Percentiles rank a stretch among this genome's conserved stretches.
phyloP scores from a whole-genome alignment of 92 coral and sea anemone species.

The Ricordea florida region DNA sequence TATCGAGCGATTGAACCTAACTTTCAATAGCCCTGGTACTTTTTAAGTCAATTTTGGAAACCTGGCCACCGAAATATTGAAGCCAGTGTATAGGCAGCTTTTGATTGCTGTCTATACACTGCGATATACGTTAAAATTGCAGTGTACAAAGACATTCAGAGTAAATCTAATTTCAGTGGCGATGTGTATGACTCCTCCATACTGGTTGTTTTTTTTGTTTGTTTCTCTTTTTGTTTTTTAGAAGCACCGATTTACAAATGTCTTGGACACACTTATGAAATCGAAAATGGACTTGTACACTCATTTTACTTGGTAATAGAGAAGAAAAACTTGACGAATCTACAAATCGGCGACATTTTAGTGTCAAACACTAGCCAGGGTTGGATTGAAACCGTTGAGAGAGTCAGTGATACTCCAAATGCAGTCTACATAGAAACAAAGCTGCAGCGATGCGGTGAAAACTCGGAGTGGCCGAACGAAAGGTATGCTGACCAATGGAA shows the following conservation, averaged over 20 bases:
- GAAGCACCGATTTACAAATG: slow-evolving; percentile 40
- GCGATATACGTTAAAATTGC: too few relatives aligned
- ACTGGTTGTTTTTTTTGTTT: not conserved
- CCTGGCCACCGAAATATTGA: too few relatives aligned
- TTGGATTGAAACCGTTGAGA: slow-evolving; percentile 29
- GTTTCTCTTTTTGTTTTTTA: not conserved
- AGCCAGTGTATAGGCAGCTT: too few relatives aligned
- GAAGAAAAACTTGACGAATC: not conserved
- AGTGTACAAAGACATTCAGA: too few relatives aligned
- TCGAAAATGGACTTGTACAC: not conserved
- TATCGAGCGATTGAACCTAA: too few relatives aligned
- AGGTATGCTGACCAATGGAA: too few relatives aligned
- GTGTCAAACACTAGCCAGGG: slow-evolving; percentile 39
- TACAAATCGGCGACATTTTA: slow-evolving; percentile 36
- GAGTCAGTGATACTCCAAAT: slow-evolving; percentile 8
- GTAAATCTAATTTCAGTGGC: too few relatives aligned
- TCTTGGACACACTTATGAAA: slow-evolving; percentile 46
- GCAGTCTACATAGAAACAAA: slow-evolving; percentile 34
- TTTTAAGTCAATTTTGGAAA: too few relatives aligned
- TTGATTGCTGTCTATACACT: too few relatives aligned
- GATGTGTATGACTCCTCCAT: too few relatives aligned
- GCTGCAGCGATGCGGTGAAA: slow-evolving; percentile 1
- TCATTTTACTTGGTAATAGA: slow-evolving; percentile 42
- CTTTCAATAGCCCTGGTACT: too few relatives aligned
- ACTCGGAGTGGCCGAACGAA: not conserved